A percentile compares a stretch with the other conserved stretches of the same genome.
Evolutionary conservation across 1,140 invertebrate species (phyloP).

Genomic region (Belonocnema kinseyi): DNA sequence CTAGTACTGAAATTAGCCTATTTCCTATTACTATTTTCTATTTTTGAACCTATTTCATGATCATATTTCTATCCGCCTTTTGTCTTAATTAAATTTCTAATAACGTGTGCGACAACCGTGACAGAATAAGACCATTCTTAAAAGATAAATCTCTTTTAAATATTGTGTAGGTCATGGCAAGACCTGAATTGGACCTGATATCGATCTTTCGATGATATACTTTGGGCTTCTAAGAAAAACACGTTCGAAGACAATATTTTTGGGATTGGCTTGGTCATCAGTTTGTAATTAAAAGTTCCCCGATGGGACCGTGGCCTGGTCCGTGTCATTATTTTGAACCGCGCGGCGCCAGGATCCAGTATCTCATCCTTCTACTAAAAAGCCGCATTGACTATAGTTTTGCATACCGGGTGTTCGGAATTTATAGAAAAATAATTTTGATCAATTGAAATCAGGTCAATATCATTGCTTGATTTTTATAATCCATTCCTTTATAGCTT

Average conservation of each 20-base stretch:
- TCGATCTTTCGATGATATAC: background rate
- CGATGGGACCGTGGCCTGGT: conserved; percentile 60
- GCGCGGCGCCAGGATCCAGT: conserved; percentile 71
- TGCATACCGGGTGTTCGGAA: conserved; percentile 61
- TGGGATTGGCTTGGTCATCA: conserved; percentile 73
- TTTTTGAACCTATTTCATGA: background rate
- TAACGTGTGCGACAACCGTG: background rate
- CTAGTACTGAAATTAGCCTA: too few relatives aligned
- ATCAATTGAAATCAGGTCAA: background rate
- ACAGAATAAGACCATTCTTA: background rate
- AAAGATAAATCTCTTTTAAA: background rate
- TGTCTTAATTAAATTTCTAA: background rate
- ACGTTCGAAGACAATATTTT: conserved; percentile 72
- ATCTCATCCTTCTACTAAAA: conserved; percentile 69
- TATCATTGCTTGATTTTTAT: too few relatives aligned
- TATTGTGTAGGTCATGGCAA: conserved; percentile 19
- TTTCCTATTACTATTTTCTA: too few relatives aligned
- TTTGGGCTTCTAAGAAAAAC: conserved; percentile 43
- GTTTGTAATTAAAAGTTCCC: conserved; percentile 74
- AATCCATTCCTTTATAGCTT: too few relatives aligned
- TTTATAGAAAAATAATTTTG: conserved; percentile 9
- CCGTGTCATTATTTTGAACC: conserved; percentile 73
- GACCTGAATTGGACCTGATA: background rate
- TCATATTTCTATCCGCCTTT: background rate
- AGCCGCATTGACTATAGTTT: conserved; percentile 55